phyloP scores from a whole-genome alignment of 2,113 vertebrate species.

The Microtus ochrogaster region DNA sequence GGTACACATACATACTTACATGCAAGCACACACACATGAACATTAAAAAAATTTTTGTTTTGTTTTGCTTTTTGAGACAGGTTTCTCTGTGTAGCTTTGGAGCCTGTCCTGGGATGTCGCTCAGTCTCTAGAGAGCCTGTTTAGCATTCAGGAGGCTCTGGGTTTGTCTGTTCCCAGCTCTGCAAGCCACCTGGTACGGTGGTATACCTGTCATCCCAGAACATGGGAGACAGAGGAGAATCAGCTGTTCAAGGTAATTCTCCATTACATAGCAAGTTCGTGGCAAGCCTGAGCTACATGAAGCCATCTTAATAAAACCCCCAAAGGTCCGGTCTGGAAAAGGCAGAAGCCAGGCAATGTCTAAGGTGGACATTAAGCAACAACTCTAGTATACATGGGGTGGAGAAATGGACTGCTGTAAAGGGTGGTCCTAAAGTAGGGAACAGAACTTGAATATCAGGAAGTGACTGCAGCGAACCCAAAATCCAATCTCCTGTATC shows the following conservation, averaged over 20 bases:
- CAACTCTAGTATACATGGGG: too few relatives aligned
- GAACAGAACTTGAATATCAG: fast-evolving
- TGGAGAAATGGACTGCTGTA: background rate
- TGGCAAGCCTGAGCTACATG: background rate
- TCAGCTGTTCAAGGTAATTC: background rate
- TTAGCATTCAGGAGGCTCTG: background rate
- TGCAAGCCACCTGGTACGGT: background rate
- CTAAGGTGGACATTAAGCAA: background rate
- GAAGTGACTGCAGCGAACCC: background rate
- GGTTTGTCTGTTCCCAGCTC: background rate
- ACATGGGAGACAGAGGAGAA: background rate
- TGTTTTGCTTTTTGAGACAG: too few relatives aligned
- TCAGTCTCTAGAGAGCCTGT: background rate
- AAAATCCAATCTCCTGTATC: background rate
- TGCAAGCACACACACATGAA: background rate
- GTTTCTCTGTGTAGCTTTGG: too few relatives aligned
- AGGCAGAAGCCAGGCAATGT: background rate
- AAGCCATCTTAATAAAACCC: background rate
- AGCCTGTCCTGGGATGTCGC: background rate
- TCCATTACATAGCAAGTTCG: background rate
- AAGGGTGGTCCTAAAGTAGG: background rate
- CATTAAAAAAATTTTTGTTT: too few relatives aligned
- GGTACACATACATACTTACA: background rate
- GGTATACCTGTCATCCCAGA: background rate
- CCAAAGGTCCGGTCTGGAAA: background rate